A percentile compares a stretch with the other conserved stretches of the same genome.
These are phyloP conservation scores for Grantiella picta DNA, from an alignment of 2,113 vertebrate species.

Conservation along the genomic window DNA sequence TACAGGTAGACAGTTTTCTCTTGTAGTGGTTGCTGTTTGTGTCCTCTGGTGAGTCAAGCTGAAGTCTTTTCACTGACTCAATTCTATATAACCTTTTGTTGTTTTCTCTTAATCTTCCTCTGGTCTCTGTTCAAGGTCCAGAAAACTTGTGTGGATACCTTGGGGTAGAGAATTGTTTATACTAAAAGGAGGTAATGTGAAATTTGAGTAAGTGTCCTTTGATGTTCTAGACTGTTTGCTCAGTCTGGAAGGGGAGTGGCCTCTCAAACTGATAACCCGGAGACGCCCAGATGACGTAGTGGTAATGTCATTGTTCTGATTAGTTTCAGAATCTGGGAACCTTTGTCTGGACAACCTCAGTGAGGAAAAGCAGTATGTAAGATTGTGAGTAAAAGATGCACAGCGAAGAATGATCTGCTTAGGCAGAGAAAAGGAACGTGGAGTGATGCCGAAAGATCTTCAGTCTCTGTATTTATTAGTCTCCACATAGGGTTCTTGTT, in stretches of 20 bases:
- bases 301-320: neutral
- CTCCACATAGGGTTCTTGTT: neutral
- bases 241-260: neutral
- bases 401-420: neutral
- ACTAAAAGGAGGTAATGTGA: neutral
- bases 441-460: neutral
- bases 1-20: neutral
- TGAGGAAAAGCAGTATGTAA: neutral
- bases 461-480: neutral
- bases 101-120: neutral
- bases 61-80: neutral
- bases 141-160: neutral
- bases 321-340: neutral
- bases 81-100: neutral
- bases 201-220: neutral
- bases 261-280: neutral
- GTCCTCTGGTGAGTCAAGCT: neutral
- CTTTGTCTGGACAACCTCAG: neutral
- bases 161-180: neutral
- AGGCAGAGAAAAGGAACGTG: neutral
- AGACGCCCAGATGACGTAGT: rapidly evolving
- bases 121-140: neutral
- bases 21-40: neutral
- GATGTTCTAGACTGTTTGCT: neutral
- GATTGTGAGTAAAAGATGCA: neutral